These are phyloP conservation scores for Drosophila sproati DNA, from an alignment of 1,140 invertebrate species.

Conservation along the genomic window DNA sequence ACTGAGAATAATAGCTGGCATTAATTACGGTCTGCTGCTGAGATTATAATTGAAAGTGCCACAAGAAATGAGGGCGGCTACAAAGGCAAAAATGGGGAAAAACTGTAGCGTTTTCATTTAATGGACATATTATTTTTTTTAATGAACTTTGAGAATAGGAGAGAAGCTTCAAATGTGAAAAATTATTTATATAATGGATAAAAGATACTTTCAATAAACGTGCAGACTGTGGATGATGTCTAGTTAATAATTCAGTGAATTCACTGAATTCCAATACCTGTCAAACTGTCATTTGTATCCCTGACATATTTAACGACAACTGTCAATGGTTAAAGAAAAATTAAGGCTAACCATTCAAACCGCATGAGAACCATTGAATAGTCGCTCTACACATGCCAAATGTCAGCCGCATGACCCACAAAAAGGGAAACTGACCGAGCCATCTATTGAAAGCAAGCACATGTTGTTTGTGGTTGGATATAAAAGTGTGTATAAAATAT, in stretches of 20 bases:
- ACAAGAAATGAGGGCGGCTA: no score
- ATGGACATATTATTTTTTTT: no score
- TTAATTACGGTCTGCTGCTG: no score
- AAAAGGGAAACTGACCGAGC: neutral
- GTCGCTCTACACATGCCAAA: slow-evolving; percentile 24
- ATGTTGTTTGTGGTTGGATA: slow-evolving; percentile 18
- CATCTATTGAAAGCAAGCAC: neutral
- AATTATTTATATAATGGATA: no score
- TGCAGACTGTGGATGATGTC: no score
- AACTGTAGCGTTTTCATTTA: no score
- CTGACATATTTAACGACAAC: neutral
- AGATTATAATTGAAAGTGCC: no score
- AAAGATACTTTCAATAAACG: no score
- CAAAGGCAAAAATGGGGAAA: no score
- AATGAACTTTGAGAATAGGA: no score
- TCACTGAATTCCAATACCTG: neutral
- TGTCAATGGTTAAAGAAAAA: slow-evolving; percentile 10
- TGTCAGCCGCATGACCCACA: slow-evolving; percentile 20
- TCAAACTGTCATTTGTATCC: neutral
- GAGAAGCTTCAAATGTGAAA: no score
- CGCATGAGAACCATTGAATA: slow-evolving; percentile 15
- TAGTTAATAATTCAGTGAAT: no score
- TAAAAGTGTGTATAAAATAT: slow-evolving; percentile 38
- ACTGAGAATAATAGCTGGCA: neutral
- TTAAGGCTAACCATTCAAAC: neutral